Percentiles rank a stretch among this genome's conserved stretches.
phyloP scores from a whole-genome alignment of 2,113 vertebrate species.

The Mixornis gularis region DNA sequence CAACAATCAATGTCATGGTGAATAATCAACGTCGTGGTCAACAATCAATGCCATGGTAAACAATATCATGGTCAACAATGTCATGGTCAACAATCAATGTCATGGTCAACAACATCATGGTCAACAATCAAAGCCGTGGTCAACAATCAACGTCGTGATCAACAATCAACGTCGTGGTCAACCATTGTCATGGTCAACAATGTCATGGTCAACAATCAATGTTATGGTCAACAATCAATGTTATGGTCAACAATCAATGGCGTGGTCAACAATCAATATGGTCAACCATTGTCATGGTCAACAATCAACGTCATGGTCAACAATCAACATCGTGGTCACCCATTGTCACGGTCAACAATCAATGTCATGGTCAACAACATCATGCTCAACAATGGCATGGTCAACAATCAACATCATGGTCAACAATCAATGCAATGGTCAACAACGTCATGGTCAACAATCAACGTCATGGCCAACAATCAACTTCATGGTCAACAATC shows the following conservation, averaged over 20 bases:
- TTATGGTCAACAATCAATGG: fast-evolving
- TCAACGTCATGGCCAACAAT: fast-evolving
- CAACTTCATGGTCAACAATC: not conserved
- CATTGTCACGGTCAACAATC: not conserved
- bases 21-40: no score
- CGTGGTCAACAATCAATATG: not conserved
- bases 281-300: no score
- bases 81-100: no score
- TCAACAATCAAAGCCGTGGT: not conserved
- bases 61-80: no score
- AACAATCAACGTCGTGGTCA: not conserved
- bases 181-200: not conserved
- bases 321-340: fast-evolving
- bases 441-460: not conserved
- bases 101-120: not conserved
- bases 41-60: no score
- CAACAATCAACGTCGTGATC: no score
- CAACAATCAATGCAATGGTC: no score
- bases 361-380: no score
- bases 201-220: no score
- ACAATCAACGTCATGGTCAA: not conserved
- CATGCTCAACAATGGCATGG: not conserved
- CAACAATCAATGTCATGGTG: no score
- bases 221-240: fast-evolving
- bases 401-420: no score